Conservation (phyloP, 2,113 vertebrate species). For the Malurus alboscapulatus region DNA sequence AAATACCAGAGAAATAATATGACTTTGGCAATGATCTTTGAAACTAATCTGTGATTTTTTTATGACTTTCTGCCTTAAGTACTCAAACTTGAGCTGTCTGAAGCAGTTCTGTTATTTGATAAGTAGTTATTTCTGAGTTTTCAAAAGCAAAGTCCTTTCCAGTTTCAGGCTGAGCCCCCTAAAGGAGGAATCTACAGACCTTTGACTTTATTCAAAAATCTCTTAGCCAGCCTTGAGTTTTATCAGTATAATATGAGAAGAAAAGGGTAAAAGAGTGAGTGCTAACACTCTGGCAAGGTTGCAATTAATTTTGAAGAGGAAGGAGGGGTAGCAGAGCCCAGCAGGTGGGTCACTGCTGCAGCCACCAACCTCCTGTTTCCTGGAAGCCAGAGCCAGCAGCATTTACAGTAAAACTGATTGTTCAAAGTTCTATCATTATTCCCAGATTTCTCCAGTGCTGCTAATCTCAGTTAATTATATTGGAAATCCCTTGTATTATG, state of each 20-base stretch:
- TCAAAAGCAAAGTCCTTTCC: background rate
- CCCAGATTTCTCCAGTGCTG: constrained; percentile 66
- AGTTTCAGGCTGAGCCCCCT: background rate
- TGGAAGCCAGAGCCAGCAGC: constrained; percentile 51
- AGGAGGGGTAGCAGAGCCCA: background rate
- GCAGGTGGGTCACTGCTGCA: background rate
- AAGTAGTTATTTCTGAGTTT: background rate
- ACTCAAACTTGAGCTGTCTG: background rate
- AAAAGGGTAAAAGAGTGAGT: background rate
- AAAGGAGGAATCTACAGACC: background rate
- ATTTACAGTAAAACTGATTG: constrained; percentile 68
- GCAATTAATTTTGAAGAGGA: constrained; percentile 6
- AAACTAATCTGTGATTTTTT: constrained; percentile 22
- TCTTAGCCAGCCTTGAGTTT: background rate
- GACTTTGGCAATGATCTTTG: background rate
- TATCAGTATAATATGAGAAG: background rate
- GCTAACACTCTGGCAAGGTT: background rate
- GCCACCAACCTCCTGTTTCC: constrained; percentile 39
- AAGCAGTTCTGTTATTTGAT: background rate
- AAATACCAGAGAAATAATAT: background rate
- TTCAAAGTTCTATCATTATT: constrained; percentile 58
- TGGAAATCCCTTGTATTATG: constrained; percentile 70
- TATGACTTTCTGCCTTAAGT: background rate
- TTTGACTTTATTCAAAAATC: background rate
- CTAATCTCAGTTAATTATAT: constrained; percentile 71